Percentiles rank a stretch among this genome's conserved stretches.
phyloP scores from a whole-genome alignment of 2,113 vertebrate genomes.

The Choloepus hoffmanni region DNA sequence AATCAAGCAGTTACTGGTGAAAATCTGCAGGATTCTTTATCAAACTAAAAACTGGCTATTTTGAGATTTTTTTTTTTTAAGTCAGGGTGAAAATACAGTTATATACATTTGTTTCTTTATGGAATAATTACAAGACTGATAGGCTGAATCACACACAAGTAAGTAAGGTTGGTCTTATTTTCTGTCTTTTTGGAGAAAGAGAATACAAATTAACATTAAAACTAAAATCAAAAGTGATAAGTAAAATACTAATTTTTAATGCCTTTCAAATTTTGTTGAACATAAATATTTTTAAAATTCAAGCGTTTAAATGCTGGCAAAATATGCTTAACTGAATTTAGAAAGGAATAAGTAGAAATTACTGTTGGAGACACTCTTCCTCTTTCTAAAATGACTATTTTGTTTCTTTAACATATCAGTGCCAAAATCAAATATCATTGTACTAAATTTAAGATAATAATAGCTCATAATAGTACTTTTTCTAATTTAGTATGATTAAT shows the following conservation, averaged over 20 bases:
- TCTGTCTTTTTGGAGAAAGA: conserved; percentile 32
- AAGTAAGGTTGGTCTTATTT: background rate
- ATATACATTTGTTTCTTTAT: background rate
- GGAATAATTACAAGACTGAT: background rate
- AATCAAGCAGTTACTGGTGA: conserved; percentile 49
- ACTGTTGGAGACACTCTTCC: background rate
- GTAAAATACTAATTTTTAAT: conserved; percentile 36
- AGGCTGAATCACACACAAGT: background rate
- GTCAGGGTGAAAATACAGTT: background rate
- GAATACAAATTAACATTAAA: conserved; percentile 23
- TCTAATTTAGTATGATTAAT: background rate
- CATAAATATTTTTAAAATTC: background rate
- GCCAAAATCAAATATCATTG: conserved; percentile 19
- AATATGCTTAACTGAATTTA: conserved; percentile 40
- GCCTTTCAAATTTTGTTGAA: conserved; percentile 43
- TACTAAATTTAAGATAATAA: background rate
- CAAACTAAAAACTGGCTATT: background rate
- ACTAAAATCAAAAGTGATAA: background rate
- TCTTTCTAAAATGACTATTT: background rate
- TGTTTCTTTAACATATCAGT: background rate
- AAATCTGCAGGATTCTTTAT: background rate
- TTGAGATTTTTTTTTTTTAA: conserved; percentile 40
- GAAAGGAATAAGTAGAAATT: conserved; percentile 35
- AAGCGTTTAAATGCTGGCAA: background rate
- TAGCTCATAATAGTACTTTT: background rate